Percentiles rank a stretch among this genome's conserved stretches.
Evolutionary conservation across 1,140 invertebrate genomes (phyloP).

Genomic region (Coelopa frigida): DNA sequence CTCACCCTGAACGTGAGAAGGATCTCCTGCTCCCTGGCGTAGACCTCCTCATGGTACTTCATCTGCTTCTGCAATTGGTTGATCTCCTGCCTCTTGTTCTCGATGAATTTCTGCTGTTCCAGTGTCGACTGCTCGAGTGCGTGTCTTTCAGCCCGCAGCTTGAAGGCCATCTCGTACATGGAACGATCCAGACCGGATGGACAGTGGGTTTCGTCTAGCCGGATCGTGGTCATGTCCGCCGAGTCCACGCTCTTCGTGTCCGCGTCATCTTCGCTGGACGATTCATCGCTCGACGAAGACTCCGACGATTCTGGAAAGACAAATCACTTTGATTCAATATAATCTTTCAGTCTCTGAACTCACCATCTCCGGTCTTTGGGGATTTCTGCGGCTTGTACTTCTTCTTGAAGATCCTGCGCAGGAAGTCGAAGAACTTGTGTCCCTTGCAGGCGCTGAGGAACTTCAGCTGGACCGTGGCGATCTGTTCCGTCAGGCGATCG

Average conservation of each 20-base stretch:
- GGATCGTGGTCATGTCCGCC: slow-evolving; percentile 53
- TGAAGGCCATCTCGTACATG: slow-evolving; percentile 58
- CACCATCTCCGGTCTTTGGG: slow-evolving; percentile 24
- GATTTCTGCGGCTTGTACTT: slow-evolving; percentile 56
- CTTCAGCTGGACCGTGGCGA: slow-evolving; percentile 48
- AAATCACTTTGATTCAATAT: background rate
- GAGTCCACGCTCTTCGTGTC: slow-evolving; percentile 53
- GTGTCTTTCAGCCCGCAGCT: slow-evolving; percentile 53
- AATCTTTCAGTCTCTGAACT: background rate
- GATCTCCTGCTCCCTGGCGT: slow-evolving; percentile 28
- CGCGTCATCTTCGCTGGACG: slow-evolving; percentile 54
- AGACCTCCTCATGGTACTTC: slow-evolving; percentile 30
- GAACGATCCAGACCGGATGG: slow-evolving; percentile 64
- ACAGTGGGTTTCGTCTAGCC: slow-evolving; percentile 66
- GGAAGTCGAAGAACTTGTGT: slow-evolving; percentile 66
- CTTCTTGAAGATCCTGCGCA: slow-evolving; percentile 70
- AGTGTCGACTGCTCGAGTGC: slow-evolving; percentile 44
- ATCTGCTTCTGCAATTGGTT: slow-evolving; percentile 31
- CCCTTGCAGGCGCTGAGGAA: slow-evolving; percentile 57
- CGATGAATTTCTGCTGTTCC: slow-evolving; percentile 45
- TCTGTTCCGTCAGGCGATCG: slow-evolving; percentile 51
- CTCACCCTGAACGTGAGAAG: slow-evolving; percentile 27
- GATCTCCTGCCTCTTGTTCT: slow-evolving; percentile 42
- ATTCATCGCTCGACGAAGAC: slow-evolving; percentile 44
- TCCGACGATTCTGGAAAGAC: slow-evolving; percentile 24